Conservation (phyloP, 2,113 vertebrate species). For the Asarcornis scutulata region DNA sequence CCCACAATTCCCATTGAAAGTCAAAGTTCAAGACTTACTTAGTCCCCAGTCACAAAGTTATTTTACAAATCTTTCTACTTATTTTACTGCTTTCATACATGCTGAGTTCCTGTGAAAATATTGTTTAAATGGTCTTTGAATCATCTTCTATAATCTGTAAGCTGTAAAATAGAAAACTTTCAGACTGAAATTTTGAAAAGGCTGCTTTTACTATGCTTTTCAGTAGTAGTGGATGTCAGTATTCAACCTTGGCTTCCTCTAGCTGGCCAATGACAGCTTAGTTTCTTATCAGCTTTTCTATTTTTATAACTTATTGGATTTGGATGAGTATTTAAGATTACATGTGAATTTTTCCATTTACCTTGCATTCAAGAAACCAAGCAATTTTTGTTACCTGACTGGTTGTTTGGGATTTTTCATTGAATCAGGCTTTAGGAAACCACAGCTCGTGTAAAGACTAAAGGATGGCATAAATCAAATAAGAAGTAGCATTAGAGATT, state of each 20-base stretch:
- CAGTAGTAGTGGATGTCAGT: neutral
- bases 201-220: neutral
- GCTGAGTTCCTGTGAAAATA: neutral
- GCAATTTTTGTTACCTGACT: neutral
- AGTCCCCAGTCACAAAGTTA: rapidly evolving
- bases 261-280: slow-evolving; percentile 21
- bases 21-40: neutral
- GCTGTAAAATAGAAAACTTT: neutral
- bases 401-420: neutral
- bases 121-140: neutral
- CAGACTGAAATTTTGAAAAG: neutral
- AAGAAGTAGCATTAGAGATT: neutral
- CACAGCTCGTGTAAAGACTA: neutral
- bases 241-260: slow-evolving; percentile 8
- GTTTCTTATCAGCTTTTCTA: slow-evolving; percentile 43
- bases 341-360: slow-evolving; percentile 35
- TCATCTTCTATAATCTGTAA: neutral
- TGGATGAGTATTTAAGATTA: slow-evolving; percentile 55
- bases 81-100: neutral
- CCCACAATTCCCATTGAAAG: neutral
- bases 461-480: neutral
- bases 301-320: slow-evolving; percentile 50
- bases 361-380: neutral
- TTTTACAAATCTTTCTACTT: neutral
- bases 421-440: neutral